Conservation (phyloP, 1,140 invertebrate genomes). For the Pomacea maculata region DNA sequence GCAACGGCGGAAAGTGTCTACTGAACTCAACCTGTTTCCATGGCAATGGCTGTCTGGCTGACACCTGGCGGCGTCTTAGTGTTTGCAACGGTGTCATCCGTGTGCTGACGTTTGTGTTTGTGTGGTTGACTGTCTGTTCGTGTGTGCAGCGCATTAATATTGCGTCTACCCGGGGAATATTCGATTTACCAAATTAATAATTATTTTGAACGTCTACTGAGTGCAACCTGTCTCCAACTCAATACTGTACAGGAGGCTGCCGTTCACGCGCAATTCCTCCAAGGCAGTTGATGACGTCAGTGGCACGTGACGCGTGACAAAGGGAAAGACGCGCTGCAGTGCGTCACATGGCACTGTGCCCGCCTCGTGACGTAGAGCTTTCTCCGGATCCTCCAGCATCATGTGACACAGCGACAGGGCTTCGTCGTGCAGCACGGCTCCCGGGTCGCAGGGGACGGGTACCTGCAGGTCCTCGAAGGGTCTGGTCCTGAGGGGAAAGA, state of each 20-base stretch:
- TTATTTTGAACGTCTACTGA: too few relatives aligned
- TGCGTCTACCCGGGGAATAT: too few relatives aligned
- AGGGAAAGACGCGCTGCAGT: slow-evolving; percentile 7
- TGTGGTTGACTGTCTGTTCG: too few relatives aligned
- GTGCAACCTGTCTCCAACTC: not conserved
- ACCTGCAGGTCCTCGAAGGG: slow-evolving; percentile 5
- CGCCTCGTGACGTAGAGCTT: not conserved
- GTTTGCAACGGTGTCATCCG: too few relatives aligned
- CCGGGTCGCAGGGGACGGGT: slow-evolving; percentile 11
- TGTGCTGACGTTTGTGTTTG: too few relatives aligned
- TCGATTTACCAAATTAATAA: too few relatives aligned
- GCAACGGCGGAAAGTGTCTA: too few relatives aligned
- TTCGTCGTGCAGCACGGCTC: not conserved
- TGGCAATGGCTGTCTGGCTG: too few relatives aligned
- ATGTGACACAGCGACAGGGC: not conserved
- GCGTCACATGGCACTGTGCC: not conserved
- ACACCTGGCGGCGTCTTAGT: too few relatives aligned
- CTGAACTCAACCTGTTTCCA: too few relatives aligned
- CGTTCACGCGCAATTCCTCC: slow-evolving; percentile 15
- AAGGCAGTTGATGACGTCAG: not conserved
- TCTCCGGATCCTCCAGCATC: slow-evolving; percentile 5
- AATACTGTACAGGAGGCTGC: not conserved
- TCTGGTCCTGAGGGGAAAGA: not conserved
- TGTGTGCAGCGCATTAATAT: too few relatives aligned
- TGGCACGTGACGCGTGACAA: slow-evolving; percentile 5